Conservation (phyloP, 1,140 invertebrate genomes). For the Caenorhabditis elegans region DNA sequence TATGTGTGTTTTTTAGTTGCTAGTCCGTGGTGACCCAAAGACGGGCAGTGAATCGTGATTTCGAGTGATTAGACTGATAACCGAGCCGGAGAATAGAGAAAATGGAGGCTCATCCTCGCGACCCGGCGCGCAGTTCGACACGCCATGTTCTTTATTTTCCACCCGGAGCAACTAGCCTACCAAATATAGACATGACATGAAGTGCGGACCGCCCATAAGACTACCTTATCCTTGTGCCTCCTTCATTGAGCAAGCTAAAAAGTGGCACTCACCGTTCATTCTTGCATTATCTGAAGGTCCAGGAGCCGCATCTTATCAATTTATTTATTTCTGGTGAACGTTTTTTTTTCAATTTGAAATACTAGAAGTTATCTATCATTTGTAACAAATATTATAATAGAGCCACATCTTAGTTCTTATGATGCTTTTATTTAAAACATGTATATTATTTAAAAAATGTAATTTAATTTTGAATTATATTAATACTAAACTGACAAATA, state of each 20-base stretch:
- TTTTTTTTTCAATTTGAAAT: not conserved
- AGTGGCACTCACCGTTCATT: not conserved
- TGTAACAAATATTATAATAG: no score
- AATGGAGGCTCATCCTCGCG: not conserved
- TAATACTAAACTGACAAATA: no score
- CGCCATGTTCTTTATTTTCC: not conserved
- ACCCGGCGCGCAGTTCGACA: not conserved
- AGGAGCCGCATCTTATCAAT: not conserved
- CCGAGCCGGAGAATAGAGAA: not conserved
- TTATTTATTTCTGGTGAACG: not conserved
- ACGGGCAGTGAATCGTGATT: slow-evolving; percentile 12
- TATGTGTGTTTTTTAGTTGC: slow-evolving; percentile 14
- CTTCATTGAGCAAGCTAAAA: not conserved
- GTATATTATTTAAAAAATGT: no score
- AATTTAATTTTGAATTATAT: no score
- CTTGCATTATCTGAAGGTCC: not conserved
- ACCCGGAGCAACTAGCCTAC: not conserved
- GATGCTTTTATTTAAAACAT: no score
- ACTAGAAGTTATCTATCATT: no score
- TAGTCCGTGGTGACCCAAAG: not conserved
- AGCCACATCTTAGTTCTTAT: no score
- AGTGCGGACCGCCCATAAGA: not conserved
- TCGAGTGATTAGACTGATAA: slow-evolving; percentile 24
- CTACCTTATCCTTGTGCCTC: not conserved
- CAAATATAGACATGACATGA: not conserved